phyloP scores from a whole-genome alignment of 2,113 vertebrate genomes.

The Asarcornis scutulata region DNA sequence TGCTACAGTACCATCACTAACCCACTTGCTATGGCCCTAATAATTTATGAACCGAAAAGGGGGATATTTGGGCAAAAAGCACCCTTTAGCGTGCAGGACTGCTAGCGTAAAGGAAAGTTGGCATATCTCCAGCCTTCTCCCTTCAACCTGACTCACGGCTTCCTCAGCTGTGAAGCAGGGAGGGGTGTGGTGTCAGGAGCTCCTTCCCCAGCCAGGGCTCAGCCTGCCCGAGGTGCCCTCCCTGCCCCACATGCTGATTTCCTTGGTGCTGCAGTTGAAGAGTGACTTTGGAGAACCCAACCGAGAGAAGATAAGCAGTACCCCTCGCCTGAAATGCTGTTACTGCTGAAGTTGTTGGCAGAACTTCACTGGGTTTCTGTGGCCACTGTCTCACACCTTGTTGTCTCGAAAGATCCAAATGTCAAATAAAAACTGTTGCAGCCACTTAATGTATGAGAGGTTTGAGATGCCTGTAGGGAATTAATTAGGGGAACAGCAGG shows the following conservation, averaged over 20 bases:
- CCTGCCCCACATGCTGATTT: not conserved
- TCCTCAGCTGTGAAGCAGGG: too few species aligned
- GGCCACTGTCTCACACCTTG: not conserved
- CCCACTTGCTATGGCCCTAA: not conserved
- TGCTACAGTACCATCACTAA: not conserved
- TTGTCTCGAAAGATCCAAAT: not conserved
- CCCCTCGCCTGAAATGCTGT: not conserved
- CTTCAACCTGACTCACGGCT: too few species aligned
- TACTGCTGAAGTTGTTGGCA: not conserved
- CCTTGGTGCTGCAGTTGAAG: not conserved
- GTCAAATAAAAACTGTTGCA: not conserved
- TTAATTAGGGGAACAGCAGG: not conserved
- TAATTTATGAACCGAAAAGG: not conserved
- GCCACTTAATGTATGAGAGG: not conserved
- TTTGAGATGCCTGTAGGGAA: not conserved
- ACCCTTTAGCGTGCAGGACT: not conserved
- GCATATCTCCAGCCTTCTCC: not conserved
- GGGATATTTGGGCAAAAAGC: not conserved
- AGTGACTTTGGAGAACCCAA: not conserved
- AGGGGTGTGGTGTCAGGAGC: not conserved
- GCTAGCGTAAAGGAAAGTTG: not conserved
- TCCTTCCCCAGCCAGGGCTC: not conserved
- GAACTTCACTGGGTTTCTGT: not conserved
- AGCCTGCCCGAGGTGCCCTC: accelerated
- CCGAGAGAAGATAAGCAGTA: not conserved